Percentiles rank a stretch among this genome's conserved stretches.
Conservation (phyloP, 2,113 vertebrate species). For the Illadopsis cleaveri region DNA sequence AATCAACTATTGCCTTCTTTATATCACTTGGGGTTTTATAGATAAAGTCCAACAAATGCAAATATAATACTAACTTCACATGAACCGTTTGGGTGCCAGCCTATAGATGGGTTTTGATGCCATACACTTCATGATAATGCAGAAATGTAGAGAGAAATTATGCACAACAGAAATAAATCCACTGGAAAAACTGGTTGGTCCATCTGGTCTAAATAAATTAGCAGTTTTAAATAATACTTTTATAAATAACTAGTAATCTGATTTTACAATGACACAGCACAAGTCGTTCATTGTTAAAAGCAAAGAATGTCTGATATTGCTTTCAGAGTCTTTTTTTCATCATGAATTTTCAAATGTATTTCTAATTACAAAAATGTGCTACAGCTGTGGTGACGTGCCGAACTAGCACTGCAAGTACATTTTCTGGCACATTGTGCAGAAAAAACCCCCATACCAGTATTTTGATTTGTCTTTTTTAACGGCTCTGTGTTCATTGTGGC, state of each 20-base stretch:
- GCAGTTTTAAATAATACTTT: neutral
- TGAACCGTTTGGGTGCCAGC: neutral
- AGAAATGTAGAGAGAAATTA: neutral
- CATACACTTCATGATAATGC: neutral
- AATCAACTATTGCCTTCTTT: neutral
- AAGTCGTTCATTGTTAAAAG: neutral
- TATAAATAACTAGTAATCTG: neutral
- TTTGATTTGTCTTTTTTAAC: neutral
- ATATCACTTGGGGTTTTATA: neutral
- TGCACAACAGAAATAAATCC: neutral
- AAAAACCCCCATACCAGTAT: neutral
- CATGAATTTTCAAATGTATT: neutral
- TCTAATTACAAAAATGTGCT: neutral
- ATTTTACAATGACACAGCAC: neutral
- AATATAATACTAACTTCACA: neutral
- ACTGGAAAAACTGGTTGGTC: neutral
- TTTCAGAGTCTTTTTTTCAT: neutral
- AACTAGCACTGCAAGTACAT: neutral
- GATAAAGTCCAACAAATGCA: neutral
- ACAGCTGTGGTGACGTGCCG: neutral
- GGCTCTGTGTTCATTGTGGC: neutral
- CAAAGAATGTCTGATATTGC: neutral
- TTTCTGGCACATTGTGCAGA: neutral
- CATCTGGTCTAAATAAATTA: neutral
- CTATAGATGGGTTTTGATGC: neutral